Base-by-base conservation (phyloP, 1,140 invertebrate species). In the Hetaerina americana region DNA sequence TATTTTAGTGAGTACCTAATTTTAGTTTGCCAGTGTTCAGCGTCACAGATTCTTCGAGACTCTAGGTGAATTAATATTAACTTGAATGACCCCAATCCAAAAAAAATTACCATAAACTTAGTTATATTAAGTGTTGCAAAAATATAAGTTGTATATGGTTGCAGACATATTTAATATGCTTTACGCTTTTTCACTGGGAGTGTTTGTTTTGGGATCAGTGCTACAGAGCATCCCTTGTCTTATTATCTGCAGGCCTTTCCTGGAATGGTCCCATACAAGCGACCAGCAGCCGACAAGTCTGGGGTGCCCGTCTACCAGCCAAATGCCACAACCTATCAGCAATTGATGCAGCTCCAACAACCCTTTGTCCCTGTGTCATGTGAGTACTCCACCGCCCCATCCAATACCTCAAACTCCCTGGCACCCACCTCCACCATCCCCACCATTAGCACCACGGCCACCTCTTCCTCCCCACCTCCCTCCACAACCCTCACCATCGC, bases 301-400 rank as follows among this genome's bases (percentile, higher is more conserved):
- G 95, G 94, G 76, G 87, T 97, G 81, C 94, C 95, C 76, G 92
- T 97, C 77, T 98, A 96, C 85, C 94, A 96, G 83, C 94, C 93
- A 77, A 88, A 87, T 79, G 77, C 79, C 28, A 92, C 91, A 76
- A 92, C 93, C 78, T 96, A 96, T 85, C 94, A 97, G 83, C 94
- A 94, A 84, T 87, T 96, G 82, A 95, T 97, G 92, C 93, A 94
- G 85, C 85, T 94, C 76, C 92, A 93, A 85, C 93, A 96, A 88
- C 93, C 31, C 40, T 93, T 92, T 86, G 90, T 93, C 86, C 90
- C 91, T 87, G 90, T 93, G 84, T 92, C 90, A 92, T 93, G 91
- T 93, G 90, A 93, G 91, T 92, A 92, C 88, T 87, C 87, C 83
- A 73, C 31, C 25, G 86, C 85, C 84, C 88, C 87, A 83, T 40